Conservation (phyloP, 2,113 vertebrate species). For the Tamias sibiricus region DNA sequence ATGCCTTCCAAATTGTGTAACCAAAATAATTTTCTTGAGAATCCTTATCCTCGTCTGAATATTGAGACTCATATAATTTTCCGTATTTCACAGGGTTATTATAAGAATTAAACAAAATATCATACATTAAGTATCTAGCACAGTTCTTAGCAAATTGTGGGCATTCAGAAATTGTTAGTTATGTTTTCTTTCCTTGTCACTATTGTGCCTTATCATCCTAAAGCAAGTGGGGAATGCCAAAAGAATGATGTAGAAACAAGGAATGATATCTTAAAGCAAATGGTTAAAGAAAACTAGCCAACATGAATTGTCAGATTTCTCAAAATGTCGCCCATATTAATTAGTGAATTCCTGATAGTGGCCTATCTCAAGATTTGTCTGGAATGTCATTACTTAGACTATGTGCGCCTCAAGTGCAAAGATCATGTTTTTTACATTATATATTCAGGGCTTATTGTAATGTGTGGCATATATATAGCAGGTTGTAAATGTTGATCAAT, state of each 20-base stretch:
- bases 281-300: background rate
- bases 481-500: background rate
- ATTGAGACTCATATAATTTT: background rate
- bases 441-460: background rate
- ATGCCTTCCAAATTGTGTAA: background rate
- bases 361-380: background rate
- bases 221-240: background rate
- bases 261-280: background rate
- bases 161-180: background rate
- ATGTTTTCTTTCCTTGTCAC: background rate
- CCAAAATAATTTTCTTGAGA: background rate
- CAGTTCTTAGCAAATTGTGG: background rate
- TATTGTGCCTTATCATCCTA: background rate
- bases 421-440: background rate
- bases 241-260: background rate
- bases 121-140: background rate
- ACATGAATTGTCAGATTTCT: background rate
- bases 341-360: background rate
- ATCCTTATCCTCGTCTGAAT: background rate
- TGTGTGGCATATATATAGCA: background rate
- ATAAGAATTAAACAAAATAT: background rate
- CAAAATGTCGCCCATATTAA: background rate
- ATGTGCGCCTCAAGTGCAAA: background rate
- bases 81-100: background rate
- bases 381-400: background rate